These are phyloP conservation scores for Enhydra lutris DNA, from an alignment of 2,113 vertebrate species.

Conservation along the genomic window DNA sequence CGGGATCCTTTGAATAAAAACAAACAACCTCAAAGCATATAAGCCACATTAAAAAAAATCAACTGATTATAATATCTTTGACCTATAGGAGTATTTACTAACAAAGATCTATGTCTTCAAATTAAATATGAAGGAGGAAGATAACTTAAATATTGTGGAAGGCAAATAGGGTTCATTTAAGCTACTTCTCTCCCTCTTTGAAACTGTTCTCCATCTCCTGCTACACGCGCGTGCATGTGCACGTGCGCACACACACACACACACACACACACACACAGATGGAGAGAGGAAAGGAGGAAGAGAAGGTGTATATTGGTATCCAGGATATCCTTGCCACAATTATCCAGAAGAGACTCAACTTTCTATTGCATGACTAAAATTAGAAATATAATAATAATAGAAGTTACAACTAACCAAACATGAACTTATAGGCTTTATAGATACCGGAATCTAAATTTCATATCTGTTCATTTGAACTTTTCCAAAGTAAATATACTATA, in stretches of 20 bases:
- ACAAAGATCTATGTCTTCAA: neutral
- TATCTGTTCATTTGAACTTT: constrained; percentile 6
- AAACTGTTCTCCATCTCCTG: neutral
- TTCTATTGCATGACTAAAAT: neutral
- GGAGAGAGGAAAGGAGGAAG: neutral
- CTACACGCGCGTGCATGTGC: neutral
- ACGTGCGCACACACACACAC: neutral
- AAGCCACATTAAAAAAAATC: neutral
- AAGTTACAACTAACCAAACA: neutral
- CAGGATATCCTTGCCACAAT: neutral
- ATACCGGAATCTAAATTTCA: neutral
- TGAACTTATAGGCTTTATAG: neutral
- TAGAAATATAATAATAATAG: neutral
- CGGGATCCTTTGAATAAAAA: constrained; percentile 88
- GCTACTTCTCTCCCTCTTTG: neutral
- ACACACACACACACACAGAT: too few relatives aligned
- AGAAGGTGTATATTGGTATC: neutral
- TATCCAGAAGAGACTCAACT: neutral
- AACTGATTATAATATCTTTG: neutral
- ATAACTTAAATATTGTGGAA: neutral
- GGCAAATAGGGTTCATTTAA: neutral
- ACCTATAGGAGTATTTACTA: neutral
- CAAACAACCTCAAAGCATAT: constrained; percentile 6
- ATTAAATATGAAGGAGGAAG: constrained; percentile 19
- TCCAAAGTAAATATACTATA: neutral